Base-by-base conservation (phyloP, 2,797 vertebrate species). In the Pteronotus mesoamericanus region DNA sequence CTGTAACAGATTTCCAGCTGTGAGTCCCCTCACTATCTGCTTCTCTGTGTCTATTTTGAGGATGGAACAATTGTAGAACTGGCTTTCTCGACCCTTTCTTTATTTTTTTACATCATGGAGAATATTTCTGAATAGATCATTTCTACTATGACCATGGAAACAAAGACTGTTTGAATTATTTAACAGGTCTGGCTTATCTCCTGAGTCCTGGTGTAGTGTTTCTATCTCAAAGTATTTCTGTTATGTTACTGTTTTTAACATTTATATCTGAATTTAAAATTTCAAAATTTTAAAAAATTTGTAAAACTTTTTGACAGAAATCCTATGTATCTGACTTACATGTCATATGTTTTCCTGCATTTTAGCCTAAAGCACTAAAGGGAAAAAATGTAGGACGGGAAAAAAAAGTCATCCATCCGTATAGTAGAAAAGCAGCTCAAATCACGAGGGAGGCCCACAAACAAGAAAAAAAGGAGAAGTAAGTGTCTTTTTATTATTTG, bases 361-460 rank as follows among this genome's bases (percentile, higher is more conserved):
- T 99, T 97, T 97, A 99, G 99, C 99, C 99, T 51, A 99, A 99
- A 97, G 95, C 95, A 89, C 98, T 94, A 59, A 99, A 99, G 95
- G 98, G 97, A 24, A 99, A 99, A 97, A 97, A 83, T 1, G 93
- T 98, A 2, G 97, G 98, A 74, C 98, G 98, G 57, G 99, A 99
- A 94, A 99, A 98, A 69, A 99, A 99, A 95, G 98, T 98, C 68
- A 97, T 99, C 95, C 99, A 99, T 96, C 99, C 99, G 1, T 99
- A 98, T 96, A 99, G 99, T 97, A 99, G 99, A 98, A 99, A 99
- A 98, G 99, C 99, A 18, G 99, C 99, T 0, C 99, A 99, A 48
- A 98, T 99, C 53, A 98, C 98, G 9, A 98, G 99, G 98, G 99
- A 99, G 80, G 99, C 98, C 26, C 98, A 98, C 96, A 99, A 99